Base-by-base conservation (phyloP, 2,113 vertebrate genomes). In the Cyprinodon brontotheroides region DNA sequence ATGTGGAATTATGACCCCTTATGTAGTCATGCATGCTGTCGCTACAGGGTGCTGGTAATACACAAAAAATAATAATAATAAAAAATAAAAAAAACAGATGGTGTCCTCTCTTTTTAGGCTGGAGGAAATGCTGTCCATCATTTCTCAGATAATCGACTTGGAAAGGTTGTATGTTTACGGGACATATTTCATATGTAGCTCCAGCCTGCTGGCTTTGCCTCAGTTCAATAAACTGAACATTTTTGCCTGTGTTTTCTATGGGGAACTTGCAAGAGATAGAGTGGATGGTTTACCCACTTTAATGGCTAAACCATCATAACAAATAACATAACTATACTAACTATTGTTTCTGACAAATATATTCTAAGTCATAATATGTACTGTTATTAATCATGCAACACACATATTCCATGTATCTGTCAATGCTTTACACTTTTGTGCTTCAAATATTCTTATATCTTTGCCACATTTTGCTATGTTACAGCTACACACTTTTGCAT, bases 51-150 rank as follows among this genome's bases (percentile, higher is more conserved):
- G 15, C 66, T 38, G 41, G 36, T 20, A 38, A 20, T 22, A 68
- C 1, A 29, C 29, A 29, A 29, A 29, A 29, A 29, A 29, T 29
- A 29, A 29, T 29, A 29, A 29, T 29, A 29, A 29, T 29, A 29
- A 29, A 1, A 29, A 29, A 29, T 1, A 29, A 29, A 29, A 29
- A 68, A 68, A 50, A 15, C 47, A 68, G 66, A 48, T 47, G 66
- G 66, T 68, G 9, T 38, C 41, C 17, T 22, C 45, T 66, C 41
- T 66, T 43, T 66, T 22, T 6, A 40, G 41, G 64, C 22, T 47
- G 64, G 64, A 66, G 64, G 64, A 66, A 43, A 20, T 47, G 64
- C 48, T 69, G 67, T 69, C 48, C 37, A 57, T 53, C 47, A 38
- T 53, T 39, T 68, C 50, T 48, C 11, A 48, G 15, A 20, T 66